Evolutionary conservation across 2,888 invertebrate genomes (phyloP).

Genomic region (Monoplex corrugatus): DNA sequence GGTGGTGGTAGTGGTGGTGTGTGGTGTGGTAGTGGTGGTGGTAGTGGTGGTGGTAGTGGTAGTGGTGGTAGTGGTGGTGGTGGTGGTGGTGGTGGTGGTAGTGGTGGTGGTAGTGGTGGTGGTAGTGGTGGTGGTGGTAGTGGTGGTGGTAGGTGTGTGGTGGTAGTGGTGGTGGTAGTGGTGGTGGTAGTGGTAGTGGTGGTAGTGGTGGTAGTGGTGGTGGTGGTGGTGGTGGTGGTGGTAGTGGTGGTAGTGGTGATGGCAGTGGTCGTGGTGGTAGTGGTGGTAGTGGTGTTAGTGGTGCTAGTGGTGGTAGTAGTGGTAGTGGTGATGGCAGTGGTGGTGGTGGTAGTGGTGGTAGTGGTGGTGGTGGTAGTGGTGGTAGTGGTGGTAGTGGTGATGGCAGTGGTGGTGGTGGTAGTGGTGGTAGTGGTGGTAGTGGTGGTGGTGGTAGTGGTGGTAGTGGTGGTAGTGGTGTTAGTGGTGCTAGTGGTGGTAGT

Average conservation of each 20-base stretch:
- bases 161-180: not conserved
- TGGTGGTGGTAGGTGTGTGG: not conserved
- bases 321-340: too few relatives aligned
- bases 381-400: too few relatives aligned
- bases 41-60: slow-evolving; percentile 39
- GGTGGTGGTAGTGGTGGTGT: not conserved
- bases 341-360: too few relatives aligned
- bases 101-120: not conserved
- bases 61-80: slow-evolving; percentile 30
- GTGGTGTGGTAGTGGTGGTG: slow-evolving; percentile 32
- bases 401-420: too few relatives aligned
- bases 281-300: not conserved
- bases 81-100: not conserved
- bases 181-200: not conserved
- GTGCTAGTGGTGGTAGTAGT: not conserved
- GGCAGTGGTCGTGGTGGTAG: not conserved
- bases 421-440: too few relatives aligned
- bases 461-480: too few relatives aligned
- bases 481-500: too few relatives aligned
- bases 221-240: not conserved
- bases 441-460: too few relatives aligned
- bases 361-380: too few relatives aligned
- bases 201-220: not conserved
- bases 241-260: not conserved
- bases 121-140: not conserved